Base-by-base conservation (phyloP, 2,888 invertebrate species). In the Brassicogethes aeneus region DNA sequence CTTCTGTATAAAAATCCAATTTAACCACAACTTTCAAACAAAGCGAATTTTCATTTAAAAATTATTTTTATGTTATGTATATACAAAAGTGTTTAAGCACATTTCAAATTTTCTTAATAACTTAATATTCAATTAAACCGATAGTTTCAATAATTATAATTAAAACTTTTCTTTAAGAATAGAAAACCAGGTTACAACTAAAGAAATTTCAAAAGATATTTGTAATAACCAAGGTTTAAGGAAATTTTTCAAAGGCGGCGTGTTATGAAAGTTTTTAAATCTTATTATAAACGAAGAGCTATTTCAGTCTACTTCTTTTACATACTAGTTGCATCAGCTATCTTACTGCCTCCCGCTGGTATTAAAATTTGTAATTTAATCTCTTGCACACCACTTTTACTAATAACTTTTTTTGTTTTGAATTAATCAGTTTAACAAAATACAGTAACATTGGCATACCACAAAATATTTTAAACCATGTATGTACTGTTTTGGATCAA, bases 311-410 rank as follows among this genome's bases (percentile, higher is more conserved):
- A 23, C 23, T 50, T 52, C 50, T 50, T 46, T 57, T 55, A 52
- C 51, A 52, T 55, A 52, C 53, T 51, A 53, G 51, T 52, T 53
- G 51, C 52, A 47, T 46, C 45, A 42, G 43, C 39, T 41, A 41
- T 39, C 23, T 23, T 30, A 40, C 43, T 44, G 47, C 42, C 52
- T 54, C 53, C 46, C 50, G 50, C 34, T 46, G 50, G 58, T 55
- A 58, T 58, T 57, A 57, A 57, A 58, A 54, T 55, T 56, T 54
- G 49, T 58, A 58, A 58, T 58, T 56, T 58, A 57, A 57, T 57
- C 55, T 56, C 50, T 23, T 23, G 10, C 23, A 23, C 23, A 23
- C 10, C 23, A 23, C 10, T 23, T 23, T 23, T 23, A 23, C 5
- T 23, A 23, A 7, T 23, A 23, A 23, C 10, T 23, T n/a, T n/a